Base-by-base conservation (phyloP, 92 coral and sea anemone genomes). In the Siderastrea siderea region DNA sequence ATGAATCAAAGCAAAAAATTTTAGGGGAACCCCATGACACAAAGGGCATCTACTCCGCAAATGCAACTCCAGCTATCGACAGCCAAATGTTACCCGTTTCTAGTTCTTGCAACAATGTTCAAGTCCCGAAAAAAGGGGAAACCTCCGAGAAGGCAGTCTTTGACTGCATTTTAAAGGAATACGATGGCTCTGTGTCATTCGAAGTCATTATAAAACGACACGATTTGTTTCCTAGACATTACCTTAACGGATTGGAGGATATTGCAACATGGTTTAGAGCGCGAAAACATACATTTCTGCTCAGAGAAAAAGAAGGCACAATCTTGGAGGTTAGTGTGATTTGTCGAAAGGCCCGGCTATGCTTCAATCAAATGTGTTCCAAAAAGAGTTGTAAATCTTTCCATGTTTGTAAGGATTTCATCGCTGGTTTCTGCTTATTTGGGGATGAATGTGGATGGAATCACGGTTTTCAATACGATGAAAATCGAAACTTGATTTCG, bases 61-160 rank as follows among this genome's bases (percentile, higher is more conserved):
- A 11, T 7, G 12, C n/a, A 17, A 16, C 14, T n/a, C 3, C 66
- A 61, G 19, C 3, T 3, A 2, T 5, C 4, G 17, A 2, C 66
- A 49, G 52, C 5, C 77, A 76, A 68, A 67, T 51, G 67, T 14
- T 38, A 10, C 68, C 85, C 26, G 26, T 67, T 67, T 81, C 85
- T 47, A 81, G 85, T 69, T 81, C 77, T 7, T 81, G 85, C 54
- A 81, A 67, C 47, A 67, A 75, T 9, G 55, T 69, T 81, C 74
- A 47, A 53, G 76, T 67, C 17, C 66, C 54, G 17, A 14, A 57
- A 5, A 69, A 81, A 53, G 26, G 51, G 10, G 13, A 59, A 8
- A 57, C 86, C 6, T 90, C 84, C n/a, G 84, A 86, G 58, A 90
- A 86, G 71, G 75, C 79, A 60, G 90, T 90, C 74, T 86, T 90